Base-by-base conservation (phyloP, 2,797 vertebrate species). In the Dendrocincla fuliginosa region DNA sequence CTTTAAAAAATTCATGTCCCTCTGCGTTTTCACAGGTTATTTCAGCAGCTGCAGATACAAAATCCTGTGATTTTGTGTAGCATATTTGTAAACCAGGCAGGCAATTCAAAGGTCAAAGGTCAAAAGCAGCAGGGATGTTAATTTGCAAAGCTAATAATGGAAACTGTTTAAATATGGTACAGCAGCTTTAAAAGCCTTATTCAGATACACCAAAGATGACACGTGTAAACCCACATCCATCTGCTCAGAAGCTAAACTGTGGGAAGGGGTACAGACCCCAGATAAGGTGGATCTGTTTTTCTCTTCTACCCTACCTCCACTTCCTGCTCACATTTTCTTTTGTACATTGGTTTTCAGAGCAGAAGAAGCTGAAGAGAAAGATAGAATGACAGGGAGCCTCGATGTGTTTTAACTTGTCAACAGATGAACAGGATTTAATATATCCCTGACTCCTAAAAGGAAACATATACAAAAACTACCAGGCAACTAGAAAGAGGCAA, bases 141-240 rank as follows among this genome's bases (percentile, higher is more conserved):
- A 87, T 90, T 47, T 94, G 81, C 76, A 88, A 82, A 93, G 70
- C 81, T 95, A 96, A 93, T 95, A 94, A 90, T 74, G 85, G 85
- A 23, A 96, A 93, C 85, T 91, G 90, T 78, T 96, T 90, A 95
- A 96, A 93, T 67, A 87, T n/a, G 49, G 73, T 74, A 95, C 49
- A 82, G 92, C 85, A 90, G 89, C 85, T 91, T 93, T 88, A 79
- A 93, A 93, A 91, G 63, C 61, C 89, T 91, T 91, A 79, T 93
- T 95, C 80, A 79, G 74, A 86, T 84, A 84, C 28, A 88, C 80
- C 80, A 84, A 90, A 65, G 61, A 60, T 0, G 30, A 84, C 93
- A 93, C 81, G 94, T 89, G 65, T 70, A 97, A 96, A 84, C 95
- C 95, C 95, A 96, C 96, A 95, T 68, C 96, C 96, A 97, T 95